Conservation (phyloP, 2,888 invertebrate species). For the Callinectes sapidus region DNA sequence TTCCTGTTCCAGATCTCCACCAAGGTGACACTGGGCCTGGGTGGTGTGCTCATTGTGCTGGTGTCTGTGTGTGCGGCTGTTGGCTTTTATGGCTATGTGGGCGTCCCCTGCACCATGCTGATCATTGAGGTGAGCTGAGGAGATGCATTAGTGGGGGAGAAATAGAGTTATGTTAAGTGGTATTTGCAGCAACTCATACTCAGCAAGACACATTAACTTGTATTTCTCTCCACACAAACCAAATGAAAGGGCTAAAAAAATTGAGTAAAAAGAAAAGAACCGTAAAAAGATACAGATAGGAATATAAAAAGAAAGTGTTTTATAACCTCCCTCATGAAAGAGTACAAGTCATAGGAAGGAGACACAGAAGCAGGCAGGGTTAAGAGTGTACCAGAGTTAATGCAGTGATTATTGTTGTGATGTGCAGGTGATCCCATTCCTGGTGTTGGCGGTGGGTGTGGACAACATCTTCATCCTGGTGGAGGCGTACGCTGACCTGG, state of each 20-base stretch:
- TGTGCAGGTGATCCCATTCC: conserved; percentile 88
- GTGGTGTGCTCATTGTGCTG: conserved; percentile 90
- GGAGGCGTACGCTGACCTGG: conserved; percentile 81
- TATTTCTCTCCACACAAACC: neutral
- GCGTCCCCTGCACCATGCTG: conserved; percentile 88
- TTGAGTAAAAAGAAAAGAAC: too few species aligned
- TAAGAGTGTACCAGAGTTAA: too few species aligned
- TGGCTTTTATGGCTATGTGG: conserved; percentile 89
- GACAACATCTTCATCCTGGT: conserved; percentile 98
- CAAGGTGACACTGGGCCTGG: conserved; percentile 87
- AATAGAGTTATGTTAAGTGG: neutral
- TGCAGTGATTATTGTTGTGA: neutral
- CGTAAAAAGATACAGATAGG: too few species aligned
- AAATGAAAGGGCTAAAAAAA: too few species aligned
- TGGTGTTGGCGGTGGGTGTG: conserved; percentile 95
- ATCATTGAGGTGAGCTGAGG: conserved; percentile 83
- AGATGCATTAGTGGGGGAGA: neutral
- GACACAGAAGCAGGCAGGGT: too few species aligned
- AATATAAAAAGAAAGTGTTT: too few species aligned
- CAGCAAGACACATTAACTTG: neutral
- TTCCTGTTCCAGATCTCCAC: conserved; percentile 80
- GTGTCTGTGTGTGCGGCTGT: conserved; percentile 88
- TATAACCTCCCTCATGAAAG: too few species aligned
- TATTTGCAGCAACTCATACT: neutral
- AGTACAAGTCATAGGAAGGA: too few species aligned